These are phyloP conservation scores for Antheraea pernyi DNA, from an alignment of 1,140 invertebrate species.

Conservation along the genomic window DNA sequence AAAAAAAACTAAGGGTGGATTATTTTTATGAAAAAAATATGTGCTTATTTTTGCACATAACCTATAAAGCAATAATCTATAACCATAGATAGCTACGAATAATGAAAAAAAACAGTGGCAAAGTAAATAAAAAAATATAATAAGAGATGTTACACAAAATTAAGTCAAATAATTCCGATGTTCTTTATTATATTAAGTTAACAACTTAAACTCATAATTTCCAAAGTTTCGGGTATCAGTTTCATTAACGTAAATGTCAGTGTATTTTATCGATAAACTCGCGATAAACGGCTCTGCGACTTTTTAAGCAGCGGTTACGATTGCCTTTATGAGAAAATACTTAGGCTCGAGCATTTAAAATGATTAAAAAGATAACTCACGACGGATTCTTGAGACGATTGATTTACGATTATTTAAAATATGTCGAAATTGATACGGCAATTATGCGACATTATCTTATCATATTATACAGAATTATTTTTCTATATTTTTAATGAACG, in stretches of 20 bases:
- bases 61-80: no score
- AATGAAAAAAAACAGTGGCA: no score
- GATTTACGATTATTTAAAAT: conserved; percentile 42
- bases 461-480: neutral
- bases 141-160: neutral
- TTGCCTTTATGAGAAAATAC: conserved; percentile 40
- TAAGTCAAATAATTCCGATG: neutral
- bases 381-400: conserved; percentile 40
- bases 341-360: conserved; percentile 36
- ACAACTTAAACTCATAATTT: conserved; percentile 18
- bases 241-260: conserved; percentile 33
- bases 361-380: conserved; percentile 23
- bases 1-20: no score
- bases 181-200: conserved; percentile 20
- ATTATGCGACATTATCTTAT: conserved; percentile 29
- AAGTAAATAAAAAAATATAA: no score
- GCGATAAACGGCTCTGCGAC: conserved; percentile 33
- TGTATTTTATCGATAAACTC: conserved; percentile 36
- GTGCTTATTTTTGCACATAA: no score
- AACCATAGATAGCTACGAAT: no score
- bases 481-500: no score
- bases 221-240: conserved; percentile 19
- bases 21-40: no score
- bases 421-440: conserved; percentile 35
- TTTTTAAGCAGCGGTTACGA: conserved; percentile 34